These are phyloP conservation scores for Cyphomyrmex costatus DNA, from an alignment of 1,140 invertebrate species.

Conservation along the genomic window DNA sequence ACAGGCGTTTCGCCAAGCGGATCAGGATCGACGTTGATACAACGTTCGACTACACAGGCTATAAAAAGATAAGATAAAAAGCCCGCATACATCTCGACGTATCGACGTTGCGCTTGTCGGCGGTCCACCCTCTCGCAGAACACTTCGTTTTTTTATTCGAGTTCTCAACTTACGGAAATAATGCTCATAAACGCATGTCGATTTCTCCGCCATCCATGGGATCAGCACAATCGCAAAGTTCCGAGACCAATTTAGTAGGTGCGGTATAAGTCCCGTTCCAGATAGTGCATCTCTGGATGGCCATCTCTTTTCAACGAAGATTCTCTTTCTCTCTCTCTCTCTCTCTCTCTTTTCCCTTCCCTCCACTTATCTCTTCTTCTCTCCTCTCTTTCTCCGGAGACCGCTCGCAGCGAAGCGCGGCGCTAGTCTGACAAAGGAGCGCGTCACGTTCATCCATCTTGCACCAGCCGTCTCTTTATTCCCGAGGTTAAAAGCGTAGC, in stretches of 20 bases:
- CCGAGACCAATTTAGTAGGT: constrained; percentile 75
- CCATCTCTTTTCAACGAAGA: not conserved
- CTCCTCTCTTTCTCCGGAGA: constrained; percentile 20
- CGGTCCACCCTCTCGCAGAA: not conserved
- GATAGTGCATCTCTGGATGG: constrained; percentile 53
- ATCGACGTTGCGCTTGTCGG: not conserved
- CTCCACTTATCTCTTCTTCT: not conserved
- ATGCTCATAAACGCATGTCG: constrained; percentile 68
- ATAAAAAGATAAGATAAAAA: constrained; percentile 46
- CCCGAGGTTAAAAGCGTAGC: constrained; percentile 56
- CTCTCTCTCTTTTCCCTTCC: not conserved
- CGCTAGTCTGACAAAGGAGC: constrained; percentile 63
- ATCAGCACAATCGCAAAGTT: constrained; percentile 72
- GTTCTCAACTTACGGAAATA: constrained; percentile 44
- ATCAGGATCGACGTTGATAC: not conserved
- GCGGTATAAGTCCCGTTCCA: constrained; percentile 68
- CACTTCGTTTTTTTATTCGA: constrained; percentile 20
- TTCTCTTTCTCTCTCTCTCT: constrained; percentile 28
- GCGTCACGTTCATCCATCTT: constrained; percentile 69
- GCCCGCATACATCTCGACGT: not conserved
- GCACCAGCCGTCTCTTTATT: constrained; percentile 64
- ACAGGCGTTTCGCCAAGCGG: not conserved
- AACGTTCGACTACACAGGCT: constrained; percentile 9
- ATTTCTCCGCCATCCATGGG: constrained; percentile 1
- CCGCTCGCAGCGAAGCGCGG: constrained; percentile 41